Evolutionary conservation across 2,797 vertebrate species (phyloP).

Genomic region (Enteromius thamalakanensis): DNA sequence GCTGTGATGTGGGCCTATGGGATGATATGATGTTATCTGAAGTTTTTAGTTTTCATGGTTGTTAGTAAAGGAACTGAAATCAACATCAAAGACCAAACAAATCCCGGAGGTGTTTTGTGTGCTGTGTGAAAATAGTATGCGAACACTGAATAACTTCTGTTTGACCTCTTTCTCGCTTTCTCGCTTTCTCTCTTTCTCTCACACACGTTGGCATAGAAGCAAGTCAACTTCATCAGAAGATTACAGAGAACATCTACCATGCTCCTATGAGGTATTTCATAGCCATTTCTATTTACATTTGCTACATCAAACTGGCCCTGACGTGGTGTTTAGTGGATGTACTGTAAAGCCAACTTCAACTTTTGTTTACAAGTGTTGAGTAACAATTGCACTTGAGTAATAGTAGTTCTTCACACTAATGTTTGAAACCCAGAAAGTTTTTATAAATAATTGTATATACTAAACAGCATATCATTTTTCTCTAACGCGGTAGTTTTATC

Average conservation of each 20-base stretch:
- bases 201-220: conserved; percentile 78
- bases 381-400: background rate
- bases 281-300: too few relatives aligned
- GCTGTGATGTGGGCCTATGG: background rate
- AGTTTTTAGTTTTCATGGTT: background rate
- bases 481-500: background rate
- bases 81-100: background rate
- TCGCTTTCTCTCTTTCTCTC: background rate
- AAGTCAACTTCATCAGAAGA: conserved; percentile 87
- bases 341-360: background rate
- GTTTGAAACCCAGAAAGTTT: background rate
- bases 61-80: background rate
- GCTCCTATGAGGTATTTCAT: conserved; percentile 81
- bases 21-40: background rate
- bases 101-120: background rate
- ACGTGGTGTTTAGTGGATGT: background rate
- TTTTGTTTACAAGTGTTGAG: background rate
- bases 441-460: background rate
- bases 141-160: background rate
- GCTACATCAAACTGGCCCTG: background rate
- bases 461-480: background rate
- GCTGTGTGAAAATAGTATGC: background rate
- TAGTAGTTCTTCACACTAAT: background rate
- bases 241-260: conserved; percentile 84
- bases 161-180: background rate